Base-by-base conservation (phyloP, 2,113 vertebrate species). In the Takifugu bimaculatus region DNA sequence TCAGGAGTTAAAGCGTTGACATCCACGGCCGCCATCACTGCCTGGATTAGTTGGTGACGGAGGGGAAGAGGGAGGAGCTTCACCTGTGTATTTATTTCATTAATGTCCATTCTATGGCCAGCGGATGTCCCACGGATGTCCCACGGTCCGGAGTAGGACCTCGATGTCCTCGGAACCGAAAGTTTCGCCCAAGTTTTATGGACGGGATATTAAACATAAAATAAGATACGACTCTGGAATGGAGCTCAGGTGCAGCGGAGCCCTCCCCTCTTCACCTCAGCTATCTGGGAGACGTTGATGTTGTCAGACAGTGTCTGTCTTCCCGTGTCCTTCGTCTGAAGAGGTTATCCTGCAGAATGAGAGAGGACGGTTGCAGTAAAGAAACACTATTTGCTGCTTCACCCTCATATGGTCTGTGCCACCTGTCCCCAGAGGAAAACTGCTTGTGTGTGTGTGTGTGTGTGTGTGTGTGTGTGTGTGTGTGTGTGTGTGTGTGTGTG, bases 281-380 rank as follows among this genome's bases (percentile, higher is more conserved):
- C 68, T 62, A 57, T 74, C 75, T 13, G 39, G 42, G 14, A 72
- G 59, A 70, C 56, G 77, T 63, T 77, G 82, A 82, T 84, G 72
- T 78, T 85, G 81, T 87, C 84, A 84, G 82, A 81, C 71, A 63
- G 71, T 52, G 74, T 87, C 71, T 76, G 77, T 79, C 69, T 86
- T 44, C 69, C 72, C 62, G 74, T 82, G 86, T 85, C 86, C 79
- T 87, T 84, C 71, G 69, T 71, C 77, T 61, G 66, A 64, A 85
- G 69, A 88, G 86, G 86, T 88, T 85, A 84, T 76, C 68, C 76
- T 65, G 72, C 62, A 77, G 62, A 74, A 84, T 84, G 79, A 87
- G 81, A 87, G 78, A 75, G 75, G 68, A 77, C 42, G 61, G 60
- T 70, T 68, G 75, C 54, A 76, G 81, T 74, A 84, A 87, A 81